Base-by-base conservation (phyloP, 2,888 invertebrate species). In the Anthophora plumipes region DNA sequence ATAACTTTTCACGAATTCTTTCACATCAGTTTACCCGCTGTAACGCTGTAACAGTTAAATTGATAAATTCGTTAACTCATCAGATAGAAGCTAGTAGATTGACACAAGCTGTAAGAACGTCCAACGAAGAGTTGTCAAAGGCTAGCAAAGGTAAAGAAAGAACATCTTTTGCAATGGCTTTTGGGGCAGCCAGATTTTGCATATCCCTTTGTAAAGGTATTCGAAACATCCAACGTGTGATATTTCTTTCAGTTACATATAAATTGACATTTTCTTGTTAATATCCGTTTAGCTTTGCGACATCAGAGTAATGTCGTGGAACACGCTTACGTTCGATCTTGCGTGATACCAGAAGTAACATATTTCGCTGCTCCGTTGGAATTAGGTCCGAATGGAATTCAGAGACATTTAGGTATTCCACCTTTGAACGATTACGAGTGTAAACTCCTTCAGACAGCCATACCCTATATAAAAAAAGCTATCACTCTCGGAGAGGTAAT, bases 81-180 rank as follows among this genome's bases (percentile, higher is more conserved):
- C 86, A 96, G 96, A 91, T 95, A 94, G 93, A 93, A 87, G 80
- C 85, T 72, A 80, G 71, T 14, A 88, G 85, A 77, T 75, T 92
- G 67, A 90, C 85, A 31, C 59, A 82, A 43, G 76, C 79, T 8
- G 84, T 92, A 68, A 95, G 95, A 93, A 94, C 94, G 87, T 95
- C 95, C 66, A 95, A 95, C 55, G 95, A 95, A 31, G 95, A 95
- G 89, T 95, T 95, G 50, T 95, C 95, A 9, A 94, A 95, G 82
- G 95, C 95, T 14, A 95, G 95, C 20, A 94, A 94, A 74, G 95
- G 95, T 74, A 94, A 94, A 55, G 95, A 95, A 46, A 94, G 95
- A 22, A 95, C 95, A 14, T 95, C 95, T 20, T 91, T 96, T 71
- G 95, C 95, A 8, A 95, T 95, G 95, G 96, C 95, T 4, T 95